Evolutionary conservation across 2,113 vertebrate genomes (phyloP), one percentile per base, ranked within the genome.

Genomic region (Muntiacus reevesi): DNA sequence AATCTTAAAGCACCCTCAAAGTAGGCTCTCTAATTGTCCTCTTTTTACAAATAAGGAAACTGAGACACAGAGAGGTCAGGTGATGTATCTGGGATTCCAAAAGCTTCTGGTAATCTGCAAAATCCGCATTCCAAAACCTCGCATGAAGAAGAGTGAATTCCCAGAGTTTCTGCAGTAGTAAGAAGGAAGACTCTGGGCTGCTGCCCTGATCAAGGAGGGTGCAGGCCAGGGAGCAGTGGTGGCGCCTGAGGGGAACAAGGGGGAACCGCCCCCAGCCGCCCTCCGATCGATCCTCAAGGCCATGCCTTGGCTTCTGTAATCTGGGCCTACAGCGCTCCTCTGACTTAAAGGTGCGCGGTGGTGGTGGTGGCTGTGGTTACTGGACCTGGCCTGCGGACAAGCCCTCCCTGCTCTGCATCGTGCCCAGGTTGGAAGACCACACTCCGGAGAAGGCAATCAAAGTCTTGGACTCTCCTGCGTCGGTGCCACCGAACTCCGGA

Each of bases 191-290:
- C 17, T 55, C 13, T 60, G 30, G 30, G 7, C 23, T 6, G 47
- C 60, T 78, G 47, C 33, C n/a, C 7, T 36, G n/a, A 50, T 10
- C 62, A 47, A 2, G 1, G n/a, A 89, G 11, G 30, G 6, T 43
- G 11, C 0, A 0, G 28, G 15, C 52, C 27, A 2, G 8, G n/a
- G 12, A 90, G 71, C 17, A 7, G 6, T 1, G 0, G 17, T 55
- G 52, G 23, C 2, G 0, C 43, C 14, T 11, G 4, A 0, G 5
- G 5, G 19, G 16, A 71, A 11, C 19, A 40, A 23, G 67, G n/a
- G 19, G 19, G 19, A 71, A 40, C 67, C 19, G 1, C 6, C 8
- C 6, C 62, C 2, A 13, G 43, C n/a, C 0, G 0, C 55, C 43
- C 54, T 59, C 25, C 3, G 40, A 33, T 2, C 0, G 0, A 7